Percentiles rank a stretch among this genome's conserved stretches.
Evolutionary conservation across 2,888 invertebrate genomes (phyloP).

Genomic region (Labia minor): DNA sequence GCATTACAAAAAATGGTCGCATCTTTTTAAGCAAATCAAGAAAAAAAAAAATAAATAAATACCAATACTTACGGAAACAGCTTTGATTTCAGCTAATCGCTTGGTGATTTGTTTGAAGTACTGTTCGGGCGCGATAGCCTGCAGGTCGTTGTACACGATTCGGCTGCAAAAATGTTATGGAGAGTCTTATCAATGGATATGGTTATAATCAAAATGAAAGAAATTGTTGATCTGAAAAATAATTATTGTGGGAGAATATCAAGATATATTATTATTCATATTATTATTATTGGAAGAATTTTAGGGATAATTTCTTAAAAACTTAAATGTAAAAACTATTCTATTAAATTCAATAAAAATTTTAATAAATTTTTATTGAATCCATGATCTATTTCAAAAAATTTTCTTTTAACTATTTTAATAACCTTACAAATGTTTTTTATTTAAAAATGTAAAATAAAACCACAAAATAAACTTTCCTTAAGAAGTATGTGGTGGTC

Average conservation of each 20-base stretch:
- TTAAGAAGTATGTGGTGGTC: too few species aligned
- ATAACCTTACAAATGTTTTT: too few species aligned
- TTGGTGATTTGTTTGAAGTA: slow-evolving; percentile 88
- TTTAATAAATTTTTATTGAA: too few species aligned
- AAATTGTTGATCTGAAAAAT: neutral
- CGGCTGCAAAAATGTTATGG: slow-evolving; percentile 48
- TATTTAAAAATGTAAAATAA: too few species aligned
- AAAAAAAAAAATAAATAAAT: slow-evolving; percentile 15
- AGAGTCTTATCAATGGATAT: slow-evolving; percentile 15
- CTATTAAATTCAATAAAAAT: too few species aligned
- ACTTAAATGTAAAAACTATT: too few species aligned
- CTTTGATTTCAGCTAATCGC: slow-evolving; percentile 77
- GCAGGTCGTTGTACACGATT: slow-evolving; percentile 80
- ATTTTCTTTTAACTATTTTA: too few species aligned
- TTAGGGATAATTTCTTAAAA: too few species aligned
- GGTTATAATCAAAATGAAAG: neutral
- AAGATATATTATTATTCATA: neutral
- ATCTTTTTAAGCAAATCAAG: neutral
- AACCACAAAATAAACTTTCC: too few species aligned
- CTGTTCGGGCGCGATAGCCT: slow-evolving; percentile 85
- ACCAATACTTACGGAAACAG: slow-evolving; percentile 62
- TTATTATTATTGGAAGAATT: too few species aligned
- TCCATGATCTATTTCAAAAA: too few species aligned
- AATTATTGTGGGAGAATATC: neutral
- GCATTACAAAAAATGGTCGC: slow-evolving; percentile 19